Base-by-base conservation (phyloP, 2,888 invertebrate species). In the Chrysotoxum bicinctum region DNA sequence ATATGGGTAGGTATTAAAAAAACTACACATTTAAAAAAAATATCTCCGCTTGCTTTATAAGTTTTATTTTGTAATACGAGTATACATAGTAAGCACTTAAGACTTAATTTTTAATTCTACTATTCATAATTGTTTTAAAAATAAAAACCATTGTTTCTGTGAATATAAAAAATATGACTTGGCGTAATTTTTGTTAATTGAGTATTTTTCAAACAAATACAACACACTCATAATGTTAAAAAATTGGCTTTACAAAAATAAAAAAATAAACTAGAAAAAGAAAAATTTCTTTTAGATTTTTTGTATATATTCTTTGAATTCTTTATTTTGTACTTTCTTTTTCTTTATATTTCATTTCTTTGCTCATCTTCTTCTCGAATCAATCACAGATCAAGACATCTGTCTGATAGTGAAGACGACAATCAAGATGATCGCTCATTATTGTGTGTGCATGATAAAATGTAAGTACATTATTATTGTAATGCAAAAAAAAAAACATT, bases 341-440 rank as follows among this genome's bases (percentile, higher is more conserved):
- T 73, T 56, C 66, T 75, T 23, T 50, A 52, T 16, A 54, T 83
- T 77, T 82, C 45, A 43, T 86, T 80, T 70, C 70, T 75, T 80
- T 74, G 73, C 68, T 77, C 72, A 73, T 85, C 76, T 81, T 75
- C 75, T 80, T 76, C 81, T 85, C 64, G 77, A 83, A 80, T 77
- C 75, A 79, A 83, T 75, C 79, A 85, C 87, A 89, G 89, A 86
- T 89, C 90, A 69, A 90, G 92, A 68, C 92, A 92, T 89, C 88
- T 92, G 45, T 92, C 92, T 43, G 92, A 92, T 88, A 92, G 92
- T 88, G 92, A 92, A 89, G 92, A 92, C 91, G 92, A 92, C 87
- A 91, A 92, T 89, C 92, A 92, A 89, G 92, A 91, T 89, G 89
- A 89, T 88, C 87, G 88, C 87, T 89, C 89, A 87, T 89, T 92